Evolutionary conservation across 2,888 invertebrate species (phyloP), one percentile per base, ranked within the genome.

Genomic region (Drosophila trichaetosa): DNA sequence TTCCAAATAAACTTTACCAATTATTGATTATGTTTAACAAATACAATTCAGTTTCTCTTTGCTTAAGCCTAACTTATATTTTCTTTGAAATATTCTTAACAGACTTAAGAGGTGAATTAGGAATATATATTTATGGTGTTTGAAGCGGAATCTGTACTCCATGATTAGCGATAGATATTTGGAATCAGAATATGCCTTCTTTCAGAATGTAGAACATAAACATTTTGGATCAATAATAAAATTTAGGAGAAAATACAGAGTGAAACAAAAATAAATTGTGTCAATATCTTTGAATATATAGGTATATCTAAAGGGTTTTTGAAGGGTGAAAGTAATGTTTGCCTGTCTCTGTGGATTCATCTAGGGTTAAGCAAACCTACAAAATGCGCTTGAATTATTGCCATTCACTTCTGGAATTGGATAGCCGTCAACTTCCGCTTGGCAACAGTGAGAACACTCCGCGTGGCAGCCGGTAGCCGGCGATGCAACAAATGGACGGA

Each of bases 341-440:
- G 4, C 16, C 46, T 8, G 24, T 16, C 24, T 46, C 46, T 16
- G 24, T 16, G 46, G 46, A 24, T 24, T 16, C 4, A 46, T 16
- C 16, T 24, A 24, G 24, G 24, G 24, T 8, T 24, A 27, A 13
- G 13, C 21, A 46, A 46, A 46, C 7, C 52, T 16, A 21, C 51
- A 34, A 60, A 51, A 51, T 51, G 29, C 49, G 57, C 57, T 61
- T 48, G 51, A 65, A 57, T 76, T 46, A 69, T 59, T 68, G 62
- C 56, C 54, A 72, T 51, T 38, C 53, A 42, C 18, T 54, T 69
- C 40, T 66, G 53, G 48, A 70, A 69, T 67, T 67, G 61, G 54
- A 70, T 52, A 67, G 74, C 61, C 62, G 67, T 56, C 67, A 57
- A 82, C 87, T 82, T 85, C 84, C 87, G 84, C 68, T 80, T 84